Base-by-base conservation (phyloP, 2,113 vertebrate genomes). In the Macaca mulatta region DNA sequence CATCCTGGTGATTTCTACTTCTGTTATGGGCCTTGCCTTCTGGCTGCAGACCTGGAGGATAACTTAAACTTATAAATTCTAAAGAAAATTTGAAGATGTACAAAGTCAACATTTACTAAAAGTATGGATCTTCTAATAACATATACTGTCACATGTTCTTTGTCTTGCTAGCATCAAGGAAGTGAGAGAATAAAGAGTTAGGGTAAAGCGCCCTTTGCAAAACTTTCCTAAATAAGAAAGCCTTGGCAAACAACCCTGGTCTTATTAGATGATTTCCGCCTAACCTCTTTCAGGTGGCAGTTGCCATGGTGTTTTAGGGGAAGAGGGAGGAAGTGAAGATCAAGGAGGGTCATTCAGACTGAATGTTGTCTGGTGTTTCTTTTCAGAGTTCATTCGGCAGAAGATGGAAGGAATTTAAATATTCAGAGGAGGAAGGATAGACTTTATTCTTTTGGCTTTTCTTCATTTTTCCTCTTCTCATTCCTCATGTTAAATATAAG, bases 211-310 rank as follows among this genome's bases (percentile, higher is more conserved):
- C 13, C 32, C n/a, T 96, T 89, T 77, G 74, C 57, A 86, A 82
- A 94, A 95, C 85, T 83, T 83, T 17, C 8, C 95, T 84, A 69
- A 94, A 40, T 87, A 70, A 96, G 79, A 93, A 94, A 89, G 84
- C 67, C 14, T 7, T 48, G 43, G 72, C 89, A 92, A 89, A 89
- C 35, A 27, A 77, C 90, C 89, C 40, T 61, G 32, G 55, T 90
- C 90, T 97, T 59, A 59, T 64, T 80, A 59, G 90, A 87, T 89
- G 80, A 87, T 93, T 96, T 96, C 94, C 1, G n/a, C 70, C 23
- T 57, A 72, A 69, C 32, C 90, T 96, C 89, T 94, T 95, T 93
- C 94, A 96, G 98, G 97, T 97, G 96, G 93, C 88, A 90, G 97
- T 97, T 96, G 94, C 97, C 97, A 97, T 96, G 84, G 94, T 89